These are phyloP conservation scores for Anastatus disparis DNA, from an alignment of 1,140 invertebrate genomes.

Conservation along the genomic window DNA sequence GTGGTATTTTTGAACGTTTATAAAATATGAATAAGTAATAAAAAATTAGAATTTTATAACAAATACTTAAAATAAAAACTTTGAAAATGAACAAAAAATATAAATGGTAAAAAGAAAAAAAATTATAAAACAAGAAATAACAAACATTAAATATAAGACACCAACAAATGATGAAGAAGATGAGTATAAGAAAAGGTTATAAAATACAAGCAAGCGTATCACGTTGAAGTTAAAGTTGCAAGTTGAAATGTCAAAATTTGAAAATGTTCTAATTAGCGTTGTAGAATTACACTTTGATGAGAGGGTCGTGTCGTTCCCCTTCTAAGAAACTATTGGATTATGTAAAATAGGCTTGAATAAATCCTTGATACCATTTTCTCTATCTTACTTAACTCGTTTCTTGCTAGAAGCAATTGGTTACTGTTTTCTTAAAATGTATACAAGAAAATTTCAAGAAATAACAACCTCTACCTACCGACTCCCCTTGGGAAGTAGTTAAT, in stretches of 20 bases:
- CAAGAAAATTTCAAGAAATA: no score
- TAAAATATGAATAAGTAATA: no score
- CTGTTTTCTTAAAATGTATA: background rate
- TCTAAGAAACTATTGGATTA: constrained; percentile 34
- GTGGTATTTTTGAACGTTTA: no score
- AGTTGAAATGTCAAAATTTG: constrained; percentile 7
- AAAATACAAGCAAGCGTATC: background rate
- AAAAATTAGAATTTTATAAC: no score
- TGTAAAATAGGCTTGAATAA: constrained; percentile 37
- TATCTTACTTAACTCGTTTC: no score
- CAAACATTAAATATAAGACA: background rate
- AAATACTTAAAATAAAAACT: no score
- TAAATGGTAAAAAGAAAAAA: background rate
- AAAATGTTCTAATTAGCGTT: constrained; percentile 36
- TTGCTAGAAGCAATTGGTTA: no score
- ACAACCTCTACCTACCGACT: no score
- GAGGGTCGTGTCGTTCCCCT: background rate
- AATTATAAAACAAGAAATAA: background rate
- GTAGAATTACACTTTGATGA: constrained; percentile 33
- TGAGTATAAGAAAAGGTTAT: background rate
- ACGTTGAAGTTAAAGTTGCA: background rate
- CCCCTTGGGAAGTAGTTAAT: constrained; percentile 13
- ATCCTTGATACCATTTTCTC: no score
- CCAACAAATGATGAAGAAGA: background rate
- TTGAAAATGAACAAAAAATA: background rate